Evolutionary conservation across 2,888 invertebrate genomes (phyloP).

Genomic region (Drosophila melanosoma): DNA sequence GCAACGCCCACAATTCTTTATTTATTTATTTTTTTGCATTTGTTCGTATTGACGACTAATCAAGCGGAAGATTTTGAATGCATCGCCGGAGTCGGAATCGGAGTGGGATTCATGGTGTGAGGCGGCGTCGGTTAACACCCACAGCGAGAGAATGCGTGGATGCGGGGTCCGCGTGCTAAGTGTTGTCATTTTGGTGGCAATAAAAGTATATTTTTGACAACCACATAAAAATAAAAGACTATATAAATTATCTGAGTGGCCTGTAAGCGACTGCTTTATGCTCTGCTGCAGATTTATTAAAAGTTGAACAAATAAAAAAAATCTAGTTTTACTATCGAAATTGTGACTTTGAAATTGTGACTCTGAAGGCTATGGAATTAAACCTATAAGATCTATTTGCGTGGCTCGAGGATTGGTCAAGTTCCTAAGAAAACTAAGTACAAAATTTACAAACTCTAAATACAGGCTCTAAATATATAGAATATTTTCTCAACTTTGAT

Average conservation of each 20-base stretch:
- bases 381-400: background rate
- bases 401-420: background rate
- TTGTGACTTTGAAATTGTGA: too few species aligned
- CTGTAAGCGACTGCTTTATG: background rate
- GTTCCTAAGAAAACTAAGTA: too few species aligned
- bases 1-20: constrained; percentile 69
- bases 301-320: background rate
- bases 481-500: too few species aligned
- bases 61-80: constrained; percentile 82
- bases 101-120: constrained; percentile 5
- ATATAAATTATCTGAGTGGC: background rate
- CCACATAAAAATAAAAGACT: constrained; percentile 46
- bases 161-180: constrained; percentile 48
- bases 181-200: constrained; percentile 81
- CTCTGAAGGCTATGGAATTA: background rate
- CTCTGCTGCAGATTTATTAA: background rate
- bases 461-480: too few species aligned
- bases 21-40: background rate
- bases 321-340: too few species aligned
- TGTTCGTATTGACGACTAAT: constrained; percentile 76
- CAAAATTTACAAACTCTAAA: background rate
- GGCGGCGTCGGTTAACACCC: constrained; percentile 48
- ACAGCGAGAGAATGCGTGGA: constrained; percentile 26
- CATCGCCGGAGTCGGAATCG: background rate
- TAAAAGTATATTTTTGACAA: constrained; percentile 80